These are phyloP conservation scores for Trichopria drosophilae DNA, from an alignment of 2,888 invertebrate genomes.

Conservation along the genomic window DNA sequence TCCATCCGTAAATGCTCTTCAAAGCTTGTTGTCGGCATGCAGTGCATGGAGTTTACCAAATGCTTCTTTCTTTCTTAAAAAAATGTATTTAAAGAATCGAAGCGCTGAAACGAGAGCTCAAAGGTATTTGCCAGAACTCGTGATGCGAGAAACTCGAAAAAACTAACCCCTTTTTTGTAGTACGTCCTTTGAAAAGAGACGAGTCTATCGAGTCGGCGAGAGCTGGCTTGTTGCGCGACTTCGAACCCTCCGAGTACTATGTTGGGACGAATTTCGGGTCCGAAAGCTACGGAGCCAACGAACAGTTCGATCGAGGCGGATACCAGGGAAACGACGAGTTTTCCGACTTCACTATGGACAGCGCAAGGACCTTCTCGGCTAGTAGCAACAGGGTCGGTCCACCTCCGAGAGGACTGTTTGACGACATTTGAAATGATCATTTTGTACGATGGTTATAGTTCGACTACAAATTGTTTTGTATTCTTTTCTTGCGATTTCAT, in stretches of 20 bases:
- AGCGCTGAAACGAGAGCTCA: too few relatives aligned
- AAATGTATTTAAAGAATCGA: too few relatives aligned
- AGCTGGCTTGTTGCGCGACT: slow-evolving; percentile 77
- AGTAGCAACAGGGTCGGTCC: slow-evolving; percentile 64
- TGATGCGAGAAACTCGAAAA: too few relatives aligned
- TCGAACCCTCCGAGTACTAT: slow-evolving; percentile 73
- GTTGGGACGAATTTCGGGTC: slow-evolving; percentile 54
- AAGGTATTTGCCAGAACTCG: too few relatives aligned
- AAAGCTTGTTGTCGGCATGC: not conserved
- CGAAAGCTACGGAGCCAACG: slow-evolving; percentile 48
- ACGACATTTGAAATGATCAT: slow-evolving; percentile 73
- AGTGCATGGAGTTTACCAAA: not conserved
- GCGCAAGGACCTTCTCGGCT: slow-evolving; percentile 54
- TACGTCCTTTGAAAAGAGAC: slow-evolving; percentile 61
- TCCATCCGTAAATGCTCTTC: slow-evolving; percentile 15
- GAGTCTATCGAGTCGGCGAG: slow-evolving; percentile 72
- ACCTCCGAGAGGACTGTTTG: slow-evolving; percentile 79
- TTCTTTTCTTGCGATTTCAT: too few relatives aligned
- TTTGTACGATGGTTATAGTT: too few relatives aligned
- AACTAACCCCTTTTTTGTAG: slow-evolving; percentile 45
- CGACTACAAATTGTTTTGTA: too few relatives aligned
- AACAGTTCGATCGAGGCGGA: slow-evolving; percentile 24
- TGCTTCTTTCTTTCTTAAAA: not conserved
- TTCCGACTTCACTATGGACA: slow-evolving; percentile 53
- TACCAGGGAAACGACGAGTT: slow-evolving; percentile 52